Percentiles rank a stretch among this genome's conserved stretches.
These are phyloP conservation scores for Elachura formosa DNA, from an alignment of 2,113 vertebrate species.

Conservation along the genomic window DNA sequence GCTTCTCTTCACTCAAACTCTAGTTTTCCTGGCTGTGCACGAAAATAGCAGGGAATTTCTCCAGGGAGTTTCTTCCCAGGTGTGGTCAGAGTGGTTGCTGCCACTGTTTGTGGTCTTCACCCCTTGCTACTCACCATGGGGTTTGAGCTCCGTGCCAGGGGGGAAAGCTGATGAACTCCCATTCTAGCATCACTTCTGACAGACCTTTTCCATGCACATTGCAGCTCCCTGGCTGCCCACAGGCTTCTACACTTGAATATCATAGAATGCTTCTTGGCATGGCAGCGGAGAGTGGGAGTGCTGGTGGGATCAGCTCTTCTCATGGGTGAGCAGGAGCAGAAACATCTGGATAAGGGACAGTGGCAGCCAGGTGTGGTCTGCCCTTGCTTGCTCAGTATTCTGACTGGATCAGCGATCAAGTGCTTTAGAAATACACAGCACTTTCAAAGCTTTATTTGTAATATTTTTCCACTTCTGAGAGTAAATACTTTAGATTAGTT, in stretches of 20 bases:
- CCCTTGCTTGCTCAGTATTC: background rate
- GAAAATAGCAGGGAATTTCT: background rate
- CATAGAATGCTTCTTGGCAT: background rate
- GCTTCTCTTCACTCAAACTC: background rate
- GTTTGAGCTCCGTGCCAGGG: background rate
- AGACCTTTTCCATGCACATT: background rate
- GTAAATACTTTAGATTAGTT: background rate
- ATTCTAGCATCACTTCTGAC: background rate
- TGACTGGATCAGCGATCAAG: background rate
- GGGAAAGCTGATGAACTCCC: background rate
- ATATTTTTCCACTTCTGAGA: background rate
- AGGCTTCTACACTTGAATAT: background rate
- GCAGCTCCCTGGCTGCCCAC: background rate
- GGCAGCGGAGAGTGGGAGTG: background rate
- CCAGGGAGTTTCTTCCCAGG: background rate
- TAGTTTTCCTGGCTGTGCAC: background rate
- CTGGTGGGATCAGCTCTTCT: background rate
- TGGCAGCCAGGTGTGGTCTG: background rate
- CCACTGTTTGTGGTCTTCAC: background rate
- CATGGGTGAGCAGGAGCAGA: background rate
- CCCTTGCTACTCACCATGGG: background rate
- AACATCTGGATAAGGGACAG: background rate
- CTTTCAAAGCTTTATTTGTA: background rate
- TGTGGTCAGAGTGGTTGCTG: background rate
- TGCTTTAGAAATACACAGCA: background rate